Conservation (phyloP, 2,113 vertebrate species). For the Macquaria ambigua region DNA sequence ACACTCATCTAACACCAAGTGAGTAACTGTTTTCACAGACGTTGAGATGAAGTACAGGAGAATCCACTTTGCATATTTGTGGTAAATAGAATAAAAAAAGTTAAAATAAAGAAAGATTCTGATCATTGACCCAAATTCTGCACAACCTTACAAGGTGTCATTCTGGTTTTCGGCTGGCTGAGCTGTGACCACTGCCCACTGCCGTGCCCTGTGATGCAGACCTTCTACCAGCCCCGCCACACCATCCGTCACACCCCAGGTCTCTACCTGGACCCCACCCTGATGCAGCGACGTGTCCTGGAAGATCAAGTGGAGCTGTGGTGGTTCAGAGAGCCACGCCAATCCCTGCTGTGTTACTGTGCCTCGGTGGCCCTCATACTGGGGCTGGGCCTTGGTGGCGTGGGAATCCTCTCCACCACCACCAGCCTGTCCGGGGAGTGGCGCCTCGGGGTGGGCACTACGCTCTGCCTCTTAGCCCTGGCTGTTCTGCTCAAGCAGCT, state of each 20-base stretch:
- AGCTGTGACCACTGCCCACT: neutral
- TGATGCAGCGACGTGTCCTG: conserved; percentile 83
- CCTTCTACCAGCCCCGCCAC: conserved; percentile 72
- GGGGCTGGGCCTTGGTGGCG: conserved; percentile 90
- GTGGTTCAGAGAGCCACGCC: conserved; percentile 94
- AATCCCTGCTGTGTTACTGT: conserved; percentile 91
- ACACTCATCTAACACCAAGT: conserved; percentile 21
- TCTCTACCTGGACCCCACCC: conserved; percentile 56
- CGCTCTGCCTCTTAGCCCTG: conserved; percentile 93
- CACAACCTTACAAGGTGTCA: conserved; percentile 62
- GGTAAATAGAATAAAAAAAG: neutral
- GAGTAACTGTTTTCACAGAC: conserved; percentile 39
- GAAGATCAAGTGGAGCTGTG: conserved; percentile 95
- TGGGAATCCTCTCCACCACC: conserved; percentile 91
- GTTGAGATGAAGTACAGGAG: conserved; percentile 6
- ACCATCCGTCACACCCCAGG: conserved; percentile 23
- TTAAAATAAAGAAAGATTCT: neutral
- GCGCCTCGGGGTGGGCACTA: conserved; percentile 92
- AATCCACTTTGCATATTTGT: neutral
- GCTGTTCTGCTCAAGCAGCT: conserved; percentile 95
- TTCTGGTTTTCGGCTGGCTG: neutral
- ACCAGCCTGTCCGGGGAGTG: conserved; percentile 90
- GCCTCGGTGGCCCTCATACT: conserved; percentile 91
- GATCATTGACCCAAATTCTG: conserved; percentile 4
- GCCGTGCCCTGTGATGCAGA: conserved; percentile 83